A percentile compares a stretch with the other conserved stretches of the same genome.
These are phyloP conservation scores for Centropus unirufus DNA, from an alignment of 2,113 vertebrate species.

Conservation along the genomic window DNA sequence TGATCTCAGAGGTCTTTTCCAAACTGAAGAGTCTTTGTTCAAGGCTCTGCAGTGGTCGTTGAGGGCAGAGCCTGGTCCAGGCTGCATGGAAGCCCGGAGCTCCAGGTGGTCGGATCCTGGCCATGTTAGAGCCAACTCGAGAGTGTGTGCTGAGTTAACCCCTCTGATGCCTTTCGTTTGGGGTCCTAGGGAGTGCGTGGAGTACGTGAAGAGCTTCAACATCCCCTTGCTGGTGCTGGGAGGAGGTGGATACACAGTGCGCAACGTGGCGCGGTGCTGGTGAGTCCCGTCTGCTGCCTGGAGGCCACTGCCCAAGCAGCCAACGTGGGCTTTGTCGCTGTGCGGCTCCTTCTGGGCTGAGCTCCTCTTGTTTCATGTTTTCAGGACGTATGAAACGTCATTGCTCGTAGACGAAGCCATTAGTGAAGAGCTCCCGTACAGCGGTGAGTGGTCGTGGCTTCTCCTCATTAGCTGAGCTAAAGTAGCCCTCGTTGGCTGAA, in stretches of 20 bases:
- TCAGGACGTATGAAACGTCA: slow-evolving; percentile 95
- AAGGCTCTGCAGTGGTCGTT: neutral
- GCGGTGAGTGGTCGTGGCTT: slow-evolving; percentile 79
- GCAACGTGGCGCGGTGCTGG: slow-evolving; percentile 98
- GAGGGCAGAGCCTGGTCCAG: neutral
- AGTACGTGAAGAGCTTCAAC: slow-evolving; percentile 98
- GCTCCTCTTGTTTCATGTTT: neutral
- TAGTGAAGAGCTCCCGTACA: slow-evolving; percentile 96
- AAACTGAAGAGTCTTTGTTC: no score
- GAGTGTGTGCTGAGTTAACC: neutral
- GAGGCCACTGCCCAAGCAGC: neutral
- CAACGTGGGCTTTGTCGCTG: neutral
- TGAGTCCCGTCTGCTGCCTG: slow-evolving; percentile 53
- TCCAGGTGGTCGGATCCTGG: neutral
- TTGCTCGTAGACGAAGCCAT: slow-evolving; percentile 94
- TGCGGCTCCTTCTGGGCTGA: neutral
- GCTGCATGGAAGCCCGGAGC: neutral
- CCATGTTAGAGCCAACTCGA: fast-evolving
- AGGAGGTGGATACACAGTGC: slow-evolving; percentile 96
- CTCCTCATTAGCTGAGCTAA: neutral
- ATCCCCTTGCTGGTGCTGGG: slow-evolving; percentile 96
- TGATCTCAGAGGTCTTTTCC: no score
- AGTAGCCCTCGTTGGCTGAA: neutral
- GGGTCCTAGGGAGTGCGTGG: slow-evolving; percentile 89
- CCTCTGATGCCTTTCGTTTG: neutral